Percentiles rank a stretch among this genome's conserved stretches.
Conservation (phyloP, 2,113 vertebrate genomes). For the Vidua macroura region DNA sequence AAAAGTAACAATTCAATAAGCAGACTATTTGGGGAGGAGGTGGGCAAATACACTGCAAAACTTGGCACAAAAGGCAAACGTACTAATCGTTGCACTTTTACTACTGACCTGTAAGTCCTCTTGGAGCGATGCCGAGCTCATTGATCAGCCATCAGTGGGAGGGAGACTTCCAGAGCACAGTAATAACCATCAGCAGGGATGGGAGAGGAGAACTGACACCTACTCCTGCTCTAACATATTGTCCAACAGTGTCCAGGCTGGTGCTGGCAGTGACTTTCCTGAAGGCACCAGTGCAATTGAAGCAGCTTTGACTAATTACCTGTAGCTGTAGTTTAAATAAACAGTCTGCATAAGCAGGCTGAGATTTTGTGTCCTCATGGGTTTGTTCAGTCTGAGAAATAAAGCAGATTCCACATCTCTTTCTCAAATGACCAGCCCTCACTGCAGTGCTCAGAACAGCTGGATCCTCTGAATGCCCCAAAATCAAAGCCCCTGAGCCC, state of each 20-base stretch:
- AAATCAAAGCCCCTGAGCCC: not conserved
- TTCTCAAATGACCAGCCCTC: not conserved
- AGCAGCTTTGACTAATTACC: not conserved
- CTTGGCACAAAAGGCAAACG: not conserved
- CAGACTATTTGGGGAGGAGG: constrained; percentile 22
- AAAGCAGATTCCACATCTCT: not conserved
- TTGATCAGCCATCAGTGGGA: constrained; percentile 16
- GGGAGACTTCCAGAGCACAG: not conserved
- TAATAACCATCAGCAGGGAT: not conserved
- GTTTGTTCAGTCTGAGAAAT: not conserved
- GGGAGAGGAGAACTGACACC: not conserved
- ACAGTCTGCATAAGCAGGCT: not conserved
- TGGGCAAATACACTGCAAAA: not conserved
- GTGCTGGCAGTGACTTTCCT: not conserved
- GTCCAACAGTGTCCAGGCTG: not conserved
- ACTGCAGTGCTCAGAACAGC: rapidly evolving
- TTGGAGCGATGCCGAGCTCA: not conserved
- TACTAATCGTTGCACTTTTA: not conserved
- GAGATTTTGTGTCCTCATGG: not conserved
- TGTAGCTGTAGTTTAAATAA: not conserved
- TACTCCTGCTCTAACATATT: not conserved
- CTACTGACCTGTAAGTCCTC: not conserved
- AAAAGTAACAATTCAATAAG: constrained; percentile 58
- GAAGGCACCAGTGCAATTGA: not conserved
- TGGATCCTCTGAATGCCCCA: not conserved